Base-by-base conservation (phyloP, 2,888 invertebrate genomes). In the Eremobia ochroleuca region DNA sequence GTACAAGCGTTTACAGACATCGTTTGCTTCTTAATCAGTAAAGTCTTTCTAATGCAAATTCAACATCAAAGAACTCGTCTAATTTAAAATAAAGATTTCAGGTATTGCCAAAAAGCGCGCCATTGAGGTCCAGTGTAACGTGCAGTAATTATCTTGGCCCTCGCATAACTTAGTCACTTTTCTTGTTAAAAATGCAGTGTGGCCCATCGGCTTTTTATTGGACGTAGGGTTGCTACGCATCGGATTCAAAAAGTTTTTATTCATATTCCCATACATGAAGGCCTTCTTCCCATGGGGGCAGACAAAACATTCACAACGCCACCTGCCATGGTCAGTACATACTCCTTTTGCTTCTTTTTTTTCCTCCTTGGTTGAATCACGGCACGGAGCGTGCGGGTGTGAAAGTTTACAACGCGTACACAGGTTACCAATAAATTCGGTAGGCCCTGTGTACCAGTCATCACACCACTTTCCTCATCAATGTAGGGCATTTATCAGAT, bases 141-240 rank as follows among this genome's bases (percentile, higher is more conserved):
- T 62, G 59, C 72, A 67, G 74, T 85, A 85, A 87, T 88, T 86
- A 88, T 82, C 74, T 77, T 66, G 77, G 67, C 64, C 71, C 61
- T 70, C 82, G 86, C 77, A 76, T 86, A 82, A 87, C 80, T 85
- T 76, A 74, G 77, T 81, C 85, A 83, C 86, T 83, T 76, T 72
- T 72, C 79, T 84, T 83, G 82, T 87, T 88, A 85, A 89, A 89
- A 89, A 90, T 89, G 86, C 88, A 85, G 86, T 79, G 74, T 71
- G 75, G 68, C 37, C 66, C 76, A 75, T 82, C 78, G 85, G 79
- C 72, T 77, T 80, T 84, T 81, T 77, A 81, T 81, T 83, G 65
- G 74, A 5, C 31, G 46, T 73, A 86, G 84, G 84, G 84, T 34
- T 79, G 58, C 4, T 37, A 28, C n/a, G n/a, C 52, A n/a, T 3